phyloP scores from a whole-genome alignment of 2,113 vertebrate species.

The Poecile atricapillus region DNA sequence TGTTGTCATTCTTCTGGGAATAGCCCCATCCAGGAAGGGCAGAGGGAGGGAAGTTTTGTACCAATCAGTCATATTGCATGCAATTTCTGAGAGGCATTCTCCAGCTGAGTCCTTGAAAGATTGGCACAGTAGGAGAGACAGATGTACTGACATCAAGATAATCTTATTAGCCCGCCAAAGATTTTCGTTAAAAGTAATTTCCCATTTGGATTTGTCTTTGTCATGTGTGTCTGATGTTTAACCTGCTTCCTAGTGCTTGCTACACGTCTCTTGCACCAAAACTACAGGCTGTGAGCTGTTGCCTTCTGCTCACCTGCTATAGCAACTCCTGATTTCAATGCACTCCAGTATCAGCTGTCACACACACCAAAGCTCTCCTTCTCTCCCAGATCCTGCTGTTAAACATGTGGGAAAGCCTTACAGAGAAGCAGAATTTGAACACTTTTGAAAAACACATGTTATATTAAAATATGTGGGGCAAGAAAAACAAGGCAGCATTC shows the following conservation, averaged over 20 bases:
- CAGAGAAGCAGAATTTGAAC: background rate
- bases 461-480: background rate
- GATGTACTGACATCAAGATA: background rate
- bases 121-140: background rate
- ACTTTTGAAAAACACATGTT: background rate
- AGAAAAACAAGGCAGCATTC: background rate
- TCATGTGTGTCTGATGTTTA: background rate
- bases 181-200: conserved; percentile 4
- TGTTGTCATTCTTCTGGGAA: background rate
- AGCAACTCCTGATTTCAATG: background rate
- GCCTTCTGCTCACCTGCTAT: background rate
- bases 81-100: conserved; percentile 2
- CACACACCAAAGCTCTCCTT: background rate
- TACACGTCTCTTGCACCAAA: background rate
- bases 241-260: background rate
- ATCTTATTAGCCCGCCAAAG: background rate
- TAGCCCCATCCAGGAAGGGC: background rate
- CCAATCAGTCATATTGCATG: background rate
- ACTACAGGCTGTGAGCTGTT: background rate
- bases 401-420: background rate
- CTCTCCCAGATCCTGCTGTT: background rate
- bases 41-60: background rate
- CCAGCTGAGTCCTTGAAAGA: conserved; percentile 1
- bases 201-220: conserved; percentile 18
- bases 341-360: background rate